phyloP scores from a whole-genome alignment of 2,888 invertebrate species.

The Cephalotes varians region DNA sequence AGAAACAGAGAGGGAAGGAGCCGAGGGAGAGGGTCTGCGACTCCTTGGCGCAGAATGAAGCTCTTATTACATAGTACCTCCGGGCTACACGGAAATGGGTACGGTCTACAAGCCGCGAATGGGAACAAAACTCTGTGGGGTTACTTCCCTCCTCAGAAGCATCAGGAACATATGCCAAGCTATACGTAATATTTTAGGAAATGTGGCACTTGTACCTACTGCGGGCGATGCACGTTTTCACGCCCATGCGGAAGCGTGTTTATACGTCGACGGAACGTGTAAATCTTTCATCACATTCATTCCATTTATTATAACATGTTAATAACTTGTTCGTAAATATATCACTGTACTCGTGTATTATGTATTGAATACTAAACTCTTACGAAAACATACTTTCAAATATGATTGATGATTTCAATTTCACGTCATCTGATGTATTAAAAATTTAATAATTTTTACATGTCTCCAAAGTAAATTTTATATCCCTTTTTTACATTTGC shows the following conservation, averaged over 20 bases:
- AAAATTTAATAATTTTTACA: conserved; percentile 7
- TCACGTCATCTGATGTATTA: not conserved
- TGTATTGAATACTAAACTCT: not conserved
- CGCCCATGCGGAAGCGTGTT: not conserved
- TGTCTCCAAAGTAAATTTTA: not conserved
- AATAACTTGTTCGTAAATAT: conserved; percentile 4
- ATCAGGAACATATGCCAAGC: conserved; percentile 40
- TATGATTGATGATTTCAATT: not conserved
- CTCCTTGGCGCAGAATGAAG: conserved; percentile 69
- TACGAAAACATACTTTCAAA: not conserved
- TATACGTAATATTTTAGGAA: conserved; percentile 56
- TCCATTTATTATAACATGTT: conserved; percentile 5
- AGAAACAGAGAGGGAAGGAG: not conserved
- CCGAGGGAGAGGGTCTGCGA: not conserved
- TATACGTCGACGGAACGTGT: not conserved
- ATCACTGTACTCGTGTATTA: not conserved
- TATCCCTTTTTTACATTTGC: not conserved
- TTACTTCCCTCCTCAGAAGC: conserved; percentile 52
- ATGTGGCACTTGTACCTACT: conserved; percentile 43
- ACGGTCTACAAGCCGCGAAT: conserved; percentile 61
- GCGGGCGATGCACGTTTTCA: conserved; percentile 20
- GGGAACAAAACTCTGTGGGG: conserved; percentile 64
- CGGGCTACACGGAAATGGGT: conserved; percentile 65
- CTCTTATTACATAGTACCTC: conserved; percentile 70
- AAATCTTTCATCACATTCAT: conserved; percentile 24